These are phyloP conservation scores for Diarsia brunnea DNA, from an alignment of 2,888 invertebrate genomes.

Conservation along the genomic window DNA sequence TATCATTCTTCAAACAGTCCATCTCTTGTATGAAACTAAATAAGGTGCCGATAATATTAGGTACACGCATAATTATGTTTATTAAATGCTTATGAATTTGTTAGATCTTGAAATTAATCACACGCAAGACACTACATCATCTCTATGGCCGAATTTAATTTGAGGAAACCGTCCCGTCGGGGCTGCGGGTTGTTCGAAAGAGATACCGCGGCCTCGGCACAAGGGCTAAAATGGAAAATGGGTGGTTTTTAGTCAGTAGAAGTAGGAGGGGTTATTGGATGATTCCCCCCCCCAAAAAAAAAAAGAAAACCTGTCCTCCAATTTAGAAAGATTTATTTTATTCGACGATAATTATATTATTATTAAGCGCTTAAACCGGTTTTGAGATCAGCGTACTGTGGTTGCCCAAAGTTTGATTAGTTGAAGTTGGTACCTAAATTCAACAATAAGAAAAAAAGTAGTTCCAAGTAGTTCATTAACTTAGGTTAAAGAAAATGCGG, in stretches of 20 bases:
- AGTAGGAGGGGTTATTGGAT: no score
- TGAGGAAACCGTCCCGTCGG: no score
- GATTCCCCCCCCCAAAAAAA: no score
- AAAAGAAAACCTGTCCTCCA: neutral
- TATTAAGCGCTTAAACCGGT: neutral
- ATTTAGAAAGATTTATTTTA: neutral
- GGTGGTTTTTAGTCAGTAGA: no score
- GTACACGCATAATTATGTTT: neutral
- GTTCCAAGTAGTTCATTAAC: neutral
- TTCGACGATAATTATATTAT: neutral
- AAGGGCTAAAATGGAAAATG: no score
- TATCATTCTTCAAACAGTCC: neutral
- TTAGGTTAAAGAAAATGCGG: slow-evolving; percentile 16
- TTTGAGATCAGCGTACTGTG: neutral
- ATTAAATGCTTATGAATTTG: neutral
- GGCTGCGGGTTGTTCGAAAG: no score
- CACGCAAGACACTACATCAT: neutral
- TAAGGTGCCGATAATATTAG: no score
- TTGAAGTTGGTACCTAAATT: neutral
- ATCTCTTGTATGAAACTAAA: neutral
- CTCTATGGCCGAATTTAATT: neutral
- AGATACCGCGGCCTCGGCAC: no score
- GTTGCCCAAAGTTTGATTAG: no score
- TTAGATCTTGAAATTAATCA: neutral
- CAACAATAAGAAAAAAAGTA: neutral